Conservation (phyloP, 2,888 invertebrate species). For the Platycnemis pennipes region DNA sequence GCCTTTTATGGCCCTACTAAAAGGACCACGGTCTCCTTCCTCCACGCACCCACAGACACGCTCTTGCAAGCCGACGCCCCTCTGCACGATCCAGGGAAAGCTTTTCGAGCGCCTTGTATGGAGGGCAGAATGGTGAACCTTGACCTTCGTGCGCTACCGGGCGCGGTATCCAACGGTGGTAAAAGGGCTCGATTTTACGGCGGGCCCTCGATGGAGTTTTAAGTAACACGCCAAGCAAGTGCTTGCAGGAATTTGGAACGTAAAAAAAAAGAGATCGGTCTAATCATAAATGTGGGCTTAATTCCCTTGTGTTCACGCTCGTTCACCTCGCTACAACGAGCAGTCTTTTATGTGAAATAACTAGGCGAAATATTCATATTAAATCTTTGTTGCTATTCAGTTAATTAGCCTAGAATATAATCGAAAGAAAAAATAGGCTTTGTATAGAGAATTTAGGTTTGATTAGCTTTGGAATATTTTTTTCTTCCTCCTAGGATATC, state of each 20-base stretch:
- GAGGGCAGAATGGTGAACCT: constrained; percentile 40
- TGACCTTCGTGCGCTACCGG: not conserved
- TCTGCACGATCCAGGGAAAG: constrained; percentile 6
- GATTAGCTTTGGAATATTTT: no score
- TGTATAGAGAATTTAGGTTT: no score
- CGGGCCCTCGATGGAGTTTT: not conserved
- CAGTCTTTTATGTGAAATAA: not conserved
- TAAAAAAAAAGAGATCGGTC: not conserved
- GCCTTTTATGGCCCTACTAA: not conserved
- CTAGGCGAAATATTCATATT: not conserved
- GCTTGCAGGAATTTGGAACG: not conserved
- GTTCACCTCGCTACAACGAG: not conserved
- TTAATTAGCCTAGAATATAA: no score
- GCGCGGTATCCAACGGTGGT: no score
- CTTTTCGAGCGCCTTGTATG: not conserved
- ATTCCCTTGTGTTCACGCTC: not conserved
- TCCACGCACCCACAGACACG: not conserved
- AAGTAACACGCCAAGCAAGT: not conserved
- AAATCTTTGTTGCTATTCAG: not conserved
- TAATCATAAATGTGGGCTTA: not conserved
- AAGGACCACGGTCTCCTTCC: constrained; percentile 10
- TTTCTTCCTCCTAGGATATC: no score
- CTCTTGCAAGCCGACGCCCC: not conserved
- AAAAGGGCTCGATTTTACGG: not conserved
- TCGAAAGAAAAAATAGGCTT: no score